These are phyloP conservation scores for Clistopyga incitator DNA, from an alignment of 2,888 invertebrate species.

Conservation along the genomic window DNA sequence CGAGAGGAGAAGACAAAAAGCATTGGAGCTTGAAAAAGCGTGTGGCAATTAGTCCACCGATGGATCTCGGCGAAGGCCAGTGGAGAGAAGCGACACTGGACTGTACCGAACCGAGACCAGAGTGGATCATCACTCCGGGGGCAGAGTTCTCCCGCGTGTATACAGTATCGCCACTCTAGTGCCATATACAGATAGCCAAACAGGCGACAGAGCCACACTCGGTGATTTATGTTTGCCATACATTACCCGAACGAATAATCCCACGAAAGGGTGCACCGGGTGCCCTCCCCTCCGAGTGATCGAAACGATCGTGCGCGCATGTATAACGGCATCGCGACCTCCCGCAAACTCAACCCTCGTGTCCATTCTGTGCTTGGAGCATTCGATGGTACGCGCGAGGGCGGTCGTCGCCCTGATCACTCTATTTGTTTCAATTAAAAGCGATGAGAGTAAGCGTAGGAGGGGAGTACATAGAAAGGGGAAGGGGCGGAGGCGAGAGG, in stretches of 20 bases:
- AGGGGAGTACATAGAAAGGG: constrained; percentile 12
- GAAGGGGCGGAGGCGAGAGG: constrained; percentile 24
- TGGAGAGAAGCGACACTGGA: constrained; percentile 2
- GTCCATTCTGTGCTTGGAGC: constrained; percentile 17
- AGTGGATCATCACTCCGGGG: constrained; percentile 49
- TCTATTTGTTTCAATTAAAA: constrained; percentile 83
- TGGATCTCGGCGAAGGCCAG: constrained; percentile 11
- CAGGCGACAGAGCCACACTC: constrained; percentile 58
- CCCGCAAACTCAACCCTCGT: constrained; percentile 50
- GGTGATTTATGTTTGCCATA: constrained; percentile 75
- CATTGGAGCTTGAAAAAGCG: constrained; percentile 1
- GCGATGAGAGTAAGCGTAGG: constrained; percentile 59
- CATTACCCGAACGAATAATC: constrained; percentile 83
- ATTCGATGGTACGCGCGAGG: constrained; percentile 36
- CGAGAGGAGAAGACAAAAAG: not conserved
- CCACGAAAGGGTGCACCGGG: constrained; percentile 80
- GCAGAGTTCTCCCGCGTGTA: constrained; percentile 54
- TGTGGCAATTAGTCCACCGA: constrained; percentile 38
- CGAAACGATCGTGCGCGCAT: constrained; percentile 48
- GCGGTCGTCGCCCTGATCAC: constrained; percentile 76
- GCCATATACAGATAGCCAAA: constrained; percentile 5
- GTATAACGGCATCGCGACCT: constrained; percentile 55
- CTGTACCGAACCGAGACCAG: constrained; percentile 18
- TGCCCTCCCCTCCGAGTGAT: constrained; percentile 54
- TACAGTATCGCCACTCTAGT: constrained; percentile 3